phyloP scores from a whole-genome alignment of 2,113 vertebrate species.

The Galbula dea region DNA sequence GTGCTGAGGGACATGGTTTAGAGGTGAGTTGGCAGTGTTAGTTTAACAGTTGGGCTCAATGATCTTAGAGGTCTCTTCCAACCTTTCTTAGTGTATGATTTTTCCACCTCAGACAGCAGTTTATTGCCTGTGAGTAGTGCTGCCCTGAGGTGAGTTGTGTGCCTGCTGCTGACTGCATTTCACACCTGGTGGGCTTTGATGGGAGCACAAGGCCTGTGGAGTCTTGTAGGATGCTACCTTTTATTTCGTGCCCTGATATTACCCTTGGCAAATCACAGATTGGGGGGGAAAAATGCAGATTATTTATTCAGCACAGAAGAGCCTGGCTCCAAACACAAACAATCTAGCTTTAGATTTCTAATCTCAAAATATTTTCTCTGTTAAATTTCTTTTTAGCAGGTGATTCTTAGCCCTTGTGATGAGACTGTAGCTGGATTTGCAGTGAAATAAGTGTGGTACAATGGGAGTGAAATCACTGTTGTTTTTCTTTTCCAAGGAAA shows the following conservation, averaged over 20 bases:
- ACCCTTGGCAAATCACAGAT: fast-evolving
- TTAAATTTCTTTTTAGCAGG: background rate
- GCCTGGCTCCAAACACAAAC: too few species aligned
- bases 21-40: too few species aligned
- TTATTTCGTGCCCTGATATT: background rate
- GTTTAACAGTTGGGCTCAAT: too few species aligned
- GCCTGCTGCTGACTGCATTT: background rate
- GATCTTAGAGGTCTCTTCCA: too few species aligned
- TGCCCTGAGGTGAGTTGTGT: background rate
- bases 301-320: too few species aligned
- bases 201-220: fast-evolving
- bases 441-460: background rate
- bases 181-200: background rate
- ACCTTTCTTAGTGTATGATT: too few species aligned
- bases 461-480: fast-evolving
- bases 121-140: background rate
- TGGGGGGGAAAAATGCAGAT: background rate
- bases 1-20: too few species aligned
- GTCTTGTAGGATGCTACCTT: background rate
- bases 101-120: background rate
- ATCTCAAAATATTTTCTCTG: background rate
- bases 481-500: background rate
- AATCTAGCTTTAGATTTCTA: background rate
- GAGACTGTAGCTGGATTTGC: background rate
- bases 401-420: background rate